Conservation (phyloP, 2,113 vertebrate species). For the Bos taurus region DNA sequence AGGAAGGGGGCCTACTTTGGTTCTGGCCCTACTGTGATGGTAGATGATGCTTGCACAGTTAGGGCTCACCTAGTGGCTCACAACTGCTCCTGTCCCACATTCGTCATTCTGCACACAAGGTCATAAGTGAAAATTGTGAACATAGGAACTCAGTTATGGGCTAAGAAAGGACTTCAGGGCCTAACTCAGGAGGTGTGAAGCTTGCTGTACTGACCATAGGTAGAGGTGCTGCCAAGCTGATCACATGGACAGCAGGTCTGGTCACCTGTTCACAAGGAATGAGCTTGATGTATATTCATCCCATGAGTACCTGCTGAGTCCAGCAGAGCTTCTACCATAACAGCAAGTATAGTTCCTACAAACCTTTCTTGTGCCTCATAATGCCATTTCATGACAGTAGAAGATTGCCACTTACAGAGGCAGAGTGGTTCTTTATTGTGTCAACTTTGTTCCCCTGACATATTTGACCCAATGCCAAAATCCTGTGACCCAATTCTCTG, state of each 20-base stretch:
- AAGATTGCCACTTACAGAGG: neutral
- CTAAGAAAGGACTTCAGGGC: neutral
- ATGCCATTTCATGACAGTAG: neutral
- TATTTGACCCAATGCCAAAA: neutral
- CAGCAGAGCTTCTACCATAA: neutral
- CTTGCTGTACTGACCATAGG: neutral
- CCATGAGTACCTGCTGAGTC: neutral
- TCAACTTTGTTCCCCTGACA: neutral
- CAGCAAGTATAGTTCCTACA: neutral
- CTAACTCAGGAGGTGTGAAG: neutral
- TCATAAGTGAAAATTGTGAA: neutral
- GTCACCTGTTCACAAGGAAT: neutral
- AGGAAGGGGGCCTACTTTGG: neutral
- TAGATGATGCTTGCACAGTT: neutral
- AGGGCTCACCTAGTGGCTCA: neutral
- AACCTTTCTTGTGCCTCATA: neutral
- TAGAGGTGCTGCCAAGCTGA: neutral
- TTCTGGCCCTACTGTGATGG: neutral
- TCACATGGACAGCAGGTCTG: neutral
- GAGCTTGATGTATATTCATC: neutral
- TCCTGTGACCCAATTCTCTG: neutral
- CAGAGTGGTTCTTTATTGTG: neutral
- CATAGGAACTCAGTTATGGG: neutral
- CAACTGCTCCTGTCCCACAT: neutral
- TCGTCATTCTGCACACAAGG: neutral